Conservation (phyloP, 92 coral and sea anemone genomes). For the Phenganax marumi region DNA sequence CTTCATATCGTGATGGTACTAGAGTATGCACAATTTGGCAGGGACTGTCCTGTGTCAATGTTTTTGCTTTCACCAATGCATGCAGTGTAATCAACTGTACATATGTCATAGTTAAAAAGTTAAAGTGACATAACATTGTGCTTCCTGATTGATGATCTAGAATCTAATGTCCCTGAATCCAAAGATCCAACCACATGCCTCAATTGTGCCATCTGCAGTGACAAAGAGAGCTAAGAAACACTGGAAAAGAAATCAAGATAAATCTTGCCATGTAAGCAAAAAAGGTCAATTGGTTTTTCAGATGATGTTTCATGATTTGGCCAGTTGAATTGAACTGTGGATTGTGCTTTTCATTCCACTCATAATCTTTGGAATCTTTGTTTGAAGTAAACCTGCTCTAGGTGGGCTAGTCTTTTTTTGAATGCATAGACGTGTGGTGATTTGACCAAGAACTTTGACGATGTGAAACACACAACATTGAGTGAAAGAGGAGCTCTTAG, state of each 20-base stretch:
- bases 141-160: slow-evolving; percentile 28
- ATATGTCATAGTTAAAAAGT: no score
- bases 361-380: no score
- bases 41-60: no score
- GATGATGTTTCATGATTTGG: neutral
- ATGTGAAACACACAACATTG: slow-evolving; percentile 92
- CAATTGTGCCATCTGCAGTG: slow-evolving; percentile 72
- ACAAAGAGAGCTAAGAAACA: slow-evolving; percentile 82
- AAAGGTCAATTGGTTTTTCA: neutral
- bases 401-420: neutral
- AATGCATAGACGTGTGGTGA: slow-evolving; percentile 58
- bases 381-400: no score
- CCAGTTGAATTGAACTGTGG: neutral
- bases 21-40: no score
- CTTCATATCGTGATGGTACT: no score
- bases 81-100: no score
- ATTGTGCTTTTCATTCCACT: neutral
- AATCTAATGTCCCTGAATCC: slow-evolving; percentile 84
- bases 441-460: slow-evolving; percentile 85
- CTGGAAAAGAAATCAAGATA: slow-evolving; percentile 86
- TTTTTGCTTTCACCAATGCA: no score
- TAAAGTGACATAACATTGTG: no score
- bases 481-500: slow-evolving; percentile 93
- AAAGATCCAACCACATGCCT: slow-evolving; percentile 78
- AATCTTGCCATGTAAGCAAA: slow-evolving; percentile 77